Base-by-base conservation (phyloP, 1,140 invertebrate genomes). In the Holcopasites calliopsidis region DNA sequence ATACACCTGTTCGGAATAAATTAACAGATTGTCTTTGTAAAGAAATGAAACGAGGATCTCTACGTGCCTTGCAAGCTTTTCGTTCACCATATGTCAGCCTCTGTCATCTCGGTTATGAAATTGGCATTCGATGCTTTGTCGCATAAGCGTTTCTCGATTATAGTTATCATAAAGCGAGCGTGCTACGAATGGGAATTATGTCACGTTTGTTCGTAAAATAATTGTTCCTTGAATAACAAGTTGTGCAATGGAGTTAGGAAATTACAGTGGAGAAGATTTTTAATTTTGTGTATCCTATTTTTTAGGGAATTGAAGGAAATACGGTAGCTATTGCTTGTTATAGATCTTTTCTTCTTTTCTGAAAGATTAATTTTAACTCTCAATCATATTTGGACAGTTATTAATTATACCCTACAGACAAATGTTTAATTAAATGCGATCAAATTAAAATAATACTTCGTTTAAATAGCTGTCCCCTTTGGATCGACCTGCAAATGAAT, bases 1-100 rank as follows among this genome's bases (percentile, higher is more conserved):
- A 21, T 62, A n/a, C n/a, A 42, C 16, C 23, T 31, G 31, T 62
- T 31, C 23, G 26, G 60, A 69, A 71, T 71, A 71, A 61, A 61
- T 61, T 61, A 61, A 71, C 66, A 8, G 7, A 23, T n/a, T 23
- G 0, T 28, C 4, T 16, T 1, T 28, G 0, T 8, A 28, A 61
- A 71, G 13, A 13, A 35, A 61, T 2, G 54, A 23, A 26, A 10
- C 28, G 26, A 47, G 60, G 6, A 16, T 31, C 8, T 31, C 47
- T 21, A 7, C 5, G 68, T 70, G 26, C 6, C 33, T 58, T 54
- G 49, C 49, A 28, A 33, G 23, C 42, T 58, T 42, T 58, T 57
- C 28, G 40, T 35, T 23, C 26, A 38, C 23, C 26, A 11, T 8
- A n/a, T 38, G 64, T 55, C 65, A 68, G 23, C 5, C 16, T 28